phyloP scores from a whole-genome alignment of 2,888 invertebrate species.

The Ypsolopha sequella region DNA sequence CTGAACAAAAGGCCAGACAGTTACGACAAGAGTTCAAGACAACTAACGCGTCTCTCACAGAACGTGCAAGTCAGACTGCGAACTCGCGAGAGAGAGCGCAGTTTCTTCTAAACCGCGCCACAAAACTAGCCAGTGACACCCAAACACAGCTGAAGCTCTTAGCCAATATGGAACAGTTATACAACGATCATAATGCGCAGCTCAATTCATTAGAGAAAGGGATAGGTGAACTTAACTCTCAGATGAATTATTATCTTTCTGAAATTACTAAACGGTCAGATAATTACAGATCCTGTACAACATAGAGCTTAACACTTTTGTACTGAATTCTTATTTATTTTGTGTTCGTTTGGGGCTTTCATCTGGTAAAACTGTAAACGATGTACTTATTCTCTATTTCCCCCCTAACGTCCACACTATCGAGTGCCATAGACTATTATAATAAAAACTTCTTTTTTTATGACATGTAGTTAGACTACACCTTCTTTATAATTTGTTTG shows the following conservation, averaged over 20 bases:
- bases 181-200: constrained; percentile 74
- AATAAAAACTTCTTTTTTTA: constrained; percentile 6
- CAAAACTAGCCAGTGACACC: constrained; percentile 84
- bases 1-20: constrained; percentile 73
- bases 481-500: constrained; percentile 20
- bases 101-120: constrained; percentile 81
- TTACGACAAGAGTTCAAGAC: constrained; percentile 78
- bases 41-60: constrained; percentile 78
- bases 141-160: constrained; percentile 80
- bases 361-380: neutral
- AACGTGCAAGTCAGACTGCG: constrained; percentile 81
- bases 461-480: constrained; percentile 40
- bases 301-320: constrained; percentile 23
- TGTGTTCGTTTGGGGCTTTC: neutral
- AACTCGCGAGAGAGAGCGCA: constrained; percentile 85
- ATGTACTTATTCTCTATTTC: neutral
- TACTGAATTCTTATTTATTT: neutral
- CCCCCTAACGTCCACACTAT: neutral
- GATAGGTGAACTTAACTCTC: constrained; percentile 71
- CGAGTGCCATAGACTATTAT: constrained; percentile 33
- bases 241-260: constrained; percentile 75
- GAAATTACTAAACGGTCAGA: constrained; percentile 74
- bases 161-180: constrained; percentile 77
- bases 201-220: constrained; percentile 71
- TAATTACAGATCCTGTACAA: constrained; percentile 72